Base-by-base conservation (phyloP, 2,888 invertebrate genomes). In the Scelioninae gen. 1 region DNA sequence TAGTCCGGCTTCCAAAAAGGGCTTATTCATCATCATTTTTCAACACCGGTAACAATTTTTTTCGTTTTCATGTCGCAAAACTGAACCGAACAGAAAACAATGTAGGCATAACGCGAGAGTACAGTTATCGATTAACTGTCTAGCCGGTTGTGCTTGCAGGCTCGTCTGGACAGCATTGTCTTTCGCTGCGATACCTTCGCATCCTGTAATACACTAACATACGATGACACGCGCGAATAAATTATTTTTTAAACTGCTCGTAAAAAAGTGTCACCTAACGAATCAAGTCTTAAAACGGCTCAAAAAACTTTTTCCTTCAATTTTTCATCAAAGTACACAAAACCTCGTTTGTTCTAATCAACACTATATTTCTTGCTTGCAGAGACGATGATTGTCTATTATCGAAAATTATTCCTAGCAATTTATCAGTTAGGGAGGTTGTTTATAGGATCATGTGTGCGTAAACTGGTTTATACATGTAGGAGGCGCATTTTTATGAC, bases 101-200 rank as follows among this genome's bases (percentile, higher is more conserved):
- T 81, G 84, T 69, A 78, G 78, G 49, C 85, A 86, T 86, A 86
- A 86, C 87, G 82, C 82, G 87, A 87, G 87, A 88, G 88, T 84
- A n/a, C n/a, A 87, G 85, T 88, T 91, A 92, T 92, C 88, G 92
- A 92, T 92, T 92, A 91, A 89, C 90, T 90, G 92, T 91, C 92
- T 85, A 77, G 84, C 82, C 80, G 85, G 88, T 86, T 86, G 85
- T 83, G 87, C 89, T 88, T 87, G 87, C 84, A 87, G 88, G 85
- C 85, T 85, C 83, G 83, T 87, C 87, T 86, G 84, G 85, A 86
- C 86, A 84, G 87, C 87, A 90, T 90, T 90, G 90, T 90, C 89
- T 90, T 88, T 89, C 86, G 84, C 83, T 82, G 85, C 78, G 87
- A 75, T 84, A 81, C 74, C 77, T 82, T 72, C 65, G 58, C 60